Evolutionary conservation across 2,797 vertebrate genomes (phyloP).

Genomic region (Cetoscarus ocellatus): DNA sequence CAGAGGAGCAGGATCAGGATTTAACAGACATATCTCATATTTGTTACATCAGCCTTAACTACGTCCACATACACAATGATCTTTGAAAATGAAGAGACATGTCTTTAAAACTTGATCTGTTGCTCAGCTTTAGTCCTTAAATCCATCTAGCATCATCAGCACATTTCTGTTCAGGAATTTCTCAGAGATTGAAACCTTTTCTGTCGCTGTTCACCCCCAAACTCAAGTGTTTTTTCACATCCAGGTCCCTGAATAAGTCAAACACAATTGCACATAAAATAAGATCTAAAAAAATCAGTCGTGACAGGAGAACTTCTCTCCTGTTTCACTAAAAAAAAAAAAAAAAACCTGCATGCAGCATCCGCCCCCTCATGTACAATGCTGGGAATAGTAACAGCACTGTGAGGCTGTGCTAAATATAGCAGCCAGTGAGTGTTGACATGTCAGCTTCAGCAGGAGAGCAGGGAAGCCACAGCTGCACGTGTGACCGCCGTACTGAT

Average conservation of each 20-base stretch:
- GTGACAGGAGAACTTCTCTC: constrained; percentile 69
- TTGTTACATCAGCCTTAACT: too few species aligned
- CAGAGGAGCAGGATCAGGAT: too few species aligned
- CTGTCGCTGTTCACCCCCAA: not conserved
- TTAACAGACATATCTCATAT: too few species aligned
- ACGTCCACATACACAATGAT: too few species aligned
- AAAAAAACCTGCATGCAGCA: constrained; percentile 12
- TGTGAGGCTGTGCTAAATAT: constrained; percentile 86
- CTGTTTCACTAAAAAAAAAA: constrained; percentile 48
- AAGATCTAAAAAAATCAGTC: constrained; percentile 54
- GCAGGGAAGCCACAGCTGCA: constrained; percentile 77
- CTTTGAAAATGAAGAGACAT: too few species aligned
- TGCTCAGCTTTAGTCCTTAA: too few species aligned
- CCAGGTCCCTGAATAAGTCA: constrained; percentile 32
- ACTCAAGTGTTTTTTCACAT: constrained; percentile 31
- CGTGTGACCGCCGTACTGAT: constrained; percentile 69
- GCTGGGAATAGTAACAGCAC: constrained; percentile 88
- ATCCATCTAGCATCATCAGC: not conserved
- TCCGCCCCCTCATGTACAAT: constrained; percentile 85
- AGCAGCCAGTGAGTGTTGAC: constrained; percentile 87
- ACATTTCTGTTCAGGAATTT: not conserved
- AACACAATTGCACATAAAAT: constrained; percentile 10
- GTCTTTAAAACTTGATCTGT: too few species aligned
- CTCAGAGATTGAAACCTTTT: not conserved
- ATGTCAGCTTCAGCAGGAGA: constrained; percentile 82